Base-by-base conservation (phyloP, 2,113 vertebrate genomes). In the Etheostoma spectabile region DNA sequence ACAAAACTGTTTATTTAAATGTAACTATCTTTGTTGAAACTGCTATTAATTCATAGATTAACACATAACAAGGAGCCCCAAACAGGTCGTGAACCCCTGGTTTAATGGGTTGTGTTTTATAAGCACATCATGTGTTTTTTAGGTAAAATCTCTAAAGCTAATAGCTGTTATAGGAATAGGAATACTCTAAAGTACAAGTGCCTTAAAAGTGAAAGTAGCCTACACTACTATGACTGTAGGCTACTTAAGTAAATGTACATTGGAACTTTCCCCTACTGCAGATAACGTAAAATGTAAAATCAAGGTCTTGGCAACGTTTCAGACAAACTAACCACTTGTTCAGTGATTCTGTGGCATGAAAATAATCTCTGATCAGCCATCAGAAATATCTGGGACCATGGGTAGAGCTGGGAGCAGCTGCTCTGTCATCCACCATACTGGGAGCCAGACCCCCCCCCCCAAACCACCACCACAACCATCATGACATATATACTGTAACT, bases 361-460 rank as follows among this genome's bases (percentile, higher is more conserved):
- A 72, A 73, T 38, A 63, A 85, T 73, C 68, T 75, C 16, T 51
- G 83, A 35, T 85, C 90, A 83, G 70, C 62, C 61, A 61, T 68
- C 81, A 74, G 22, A 86, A 87, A 80, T 77, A 82, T 80, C 59
- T 69, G 22, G 35, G 52, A 27, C 73, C 79, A 70, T 88, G 74
- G 85, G 82, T 67, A 79, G 61, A 16, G 55, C 63, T 30, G 59
- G 0, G 52, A 84, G 64, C 83, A 88, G 86, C 86, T 91, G 88
- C 80, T 66, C 77, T 0, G 49, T 77, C 74, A 79, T 30, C 82
- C 55, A 5, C 67, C 73, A 0, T n/a, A 83, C 64, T 64, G 69
- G 62, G 77, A 82, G 35, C 27, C 62, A 63, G 46, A 70, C 71
- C 24, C 69, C 48, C 0, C 21, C 52, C 1, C 19, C 10, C 12